Conservation (phyloP, 2,888 invertebrate genomes). For the Pegoplata infirma region DNA sequence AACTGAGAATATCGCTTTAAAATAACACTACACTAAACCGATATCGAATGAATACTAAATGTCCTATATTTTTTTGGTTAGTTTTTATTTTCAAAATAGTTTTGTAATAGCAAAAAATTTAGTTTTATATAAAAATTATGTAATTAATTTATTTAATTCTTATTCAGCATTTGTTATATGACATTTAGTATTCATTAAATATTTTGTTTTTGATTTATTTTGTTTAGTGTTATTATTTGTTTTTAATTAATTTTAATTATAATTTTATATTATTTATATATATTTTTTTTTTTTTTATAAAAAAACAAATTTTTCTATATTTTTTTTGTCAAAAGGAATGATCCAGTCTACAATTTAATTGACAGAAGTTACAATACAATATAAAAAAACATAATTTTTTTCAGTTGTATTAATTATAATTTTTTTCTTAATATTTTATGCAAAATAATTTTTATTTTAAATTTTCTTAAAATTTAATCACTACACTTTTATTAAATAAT, state of each 20-base stretch:
- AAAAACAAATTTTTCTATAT: constrained; percentile 40
- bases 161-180: constrained; percentile 14
- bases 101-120: not conserved
- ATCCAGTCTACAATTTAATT: constrained; percentile 79
- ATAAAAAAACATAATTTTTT: constrained; percentile 28
- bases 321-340: constrained; percentile 60
- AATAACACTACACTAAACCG: not conserved
- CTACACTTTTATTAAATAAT: constrained; percentile 27
- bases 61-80: not conserved
- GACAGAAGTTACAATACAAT: constrained; percentile 77
- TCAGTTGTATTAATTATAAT: constrained; percentile 4
- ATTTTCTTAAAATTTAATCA: constrained; percentile 11
- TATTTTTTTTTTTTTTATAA: constrained; percentile 32
- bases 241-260: not conserved
- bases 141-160: not conserved
- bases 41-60: not conserved
- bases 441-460: not conserved
- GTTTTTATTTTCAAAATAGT: not conserved
- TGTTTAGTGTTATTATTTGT: not conserved
- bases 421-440: not conserved
- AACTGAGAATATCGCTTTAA: not conserved
- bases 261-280: constrained; percentile 3
- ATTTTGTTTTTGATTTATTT: not conserved
- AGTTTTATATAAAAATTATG: not conserved
- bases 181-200: not conserved